phyloP scores from a whole-genome alignment of 2,797 vertebrate genomes.

The Spinus olivaceus region DNA sequence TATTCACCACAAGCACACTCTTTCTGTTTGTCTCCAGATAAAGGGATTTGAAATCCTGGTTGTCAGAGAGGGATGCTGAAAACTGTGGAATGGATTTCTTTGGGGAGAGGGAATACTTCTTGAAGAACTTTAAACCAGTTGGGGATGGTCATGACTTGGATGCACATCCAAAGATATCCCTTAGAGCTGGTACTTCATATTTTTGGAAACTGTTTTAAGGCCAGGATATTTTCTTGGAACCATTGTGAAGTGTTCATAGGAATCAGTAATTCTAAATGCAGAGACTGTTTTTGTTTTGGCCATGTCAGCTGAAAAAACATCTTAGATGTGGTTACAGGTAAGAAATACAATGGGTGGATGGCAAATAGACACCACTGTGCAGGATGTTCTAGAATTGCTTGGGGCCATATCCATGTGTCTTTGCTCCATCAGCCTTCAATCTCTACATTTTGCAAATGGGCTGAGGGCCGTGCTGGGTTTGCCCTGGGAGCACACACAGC shows the following conservation, averaged over 20 bases:
- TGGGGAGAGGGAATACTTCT: conserved; percentile 21
- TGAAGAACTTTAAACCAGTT: conserved; percentile 2
- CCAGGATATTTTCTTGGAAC: not conserved
- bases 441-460: not conserved
- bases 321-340: not conserved
- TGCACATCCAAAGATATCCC: not conserved
- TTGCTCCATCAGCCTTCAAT: not conserved
- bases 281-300: not conserved
- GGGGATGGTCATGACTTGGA: not conserved
- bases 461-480: not conserved
- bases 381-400: not conserved
- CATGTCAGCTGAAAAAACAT: not conserved
- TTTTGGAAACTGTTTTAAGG: conserved; percentile 9
- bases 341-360: not conserved
- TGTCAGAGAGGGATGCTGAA: conserved; percentile 60
- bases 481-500: not conserved
- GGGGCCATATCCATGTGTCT: not conserved
- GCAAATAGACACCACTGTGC: not conserved
- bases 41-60: conserved; percentile 70
- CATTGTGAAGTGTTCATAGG: not conserved
- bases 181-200: not conserved
- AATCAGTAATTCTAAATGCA: not conserved
- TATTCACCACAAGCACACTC: conserved; percentile 65
- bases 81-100: conserved; percentile 70
- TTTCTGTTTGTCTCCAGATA: conserved; percentile 74